Evolutionary conservation across 2,797 vertebrate genomes (phyloP).

Genomic region (Leontocebus nigricollis): DNA sequence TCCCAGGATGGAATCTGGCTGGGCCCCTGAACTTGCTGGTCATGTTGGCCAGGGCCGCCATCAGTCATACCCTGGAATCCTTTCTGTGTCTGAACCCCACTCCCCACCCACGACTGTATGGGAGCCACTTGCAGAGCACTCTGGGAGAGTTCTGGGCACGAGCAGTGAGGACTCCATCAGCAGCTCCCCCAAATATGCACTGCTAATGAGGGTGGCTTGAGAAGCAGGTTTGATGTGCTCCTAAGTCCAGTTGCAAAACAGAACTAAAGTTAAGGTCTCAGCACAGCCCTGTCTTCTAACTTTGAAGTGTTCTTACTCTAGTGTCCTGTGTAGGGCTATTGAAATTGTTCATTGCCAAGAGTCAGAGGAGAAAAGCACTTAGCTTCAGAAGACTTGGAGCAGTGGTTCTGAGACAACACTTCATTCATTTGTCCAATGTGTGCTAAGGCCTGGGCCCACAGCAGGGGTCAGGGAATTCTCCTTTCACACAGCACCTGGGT

Average conservation of each 20-base stretch:
- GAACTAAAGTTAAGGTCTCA: neutral
- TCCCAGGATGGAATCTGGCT: neutral
- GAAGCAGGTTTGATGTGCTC: neutral
- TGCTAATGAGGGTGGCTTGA: neutral
- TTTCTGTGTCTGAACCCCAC: neutral
- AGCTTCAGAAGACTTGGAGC: neutral
- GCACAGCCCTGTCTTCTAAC: neutral
- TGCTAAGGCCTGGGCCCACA: neutral
- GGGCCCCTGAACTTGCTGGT: neutral
- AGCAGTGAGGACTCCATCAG: neutral
- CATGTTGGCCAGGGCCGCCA: fast-evolving
- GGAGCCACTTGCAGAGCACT: neutral
- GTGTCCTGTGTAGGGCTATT: neutral
- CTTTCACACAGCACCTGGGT: neutral
- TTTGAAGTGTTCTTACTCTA: neutral
- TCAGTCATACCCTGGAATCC: neutral
- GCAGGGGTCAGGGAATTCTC: neutral
- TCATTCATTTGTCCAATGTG: fast-evolving
- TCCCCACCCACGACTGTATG: neutral
- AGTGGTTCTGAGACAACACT: neutral
- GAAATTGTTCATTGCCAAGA: neutral
- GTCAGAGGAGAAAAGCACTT: neutral
- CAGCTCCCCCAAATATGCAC: neutral
- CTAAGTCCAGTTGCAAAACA: neutral
- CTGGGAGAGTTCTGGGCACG: neutral